Conservation (phyloP, 2,888 invertebrate genomes). For the Ophion slaviceki region DNA sequence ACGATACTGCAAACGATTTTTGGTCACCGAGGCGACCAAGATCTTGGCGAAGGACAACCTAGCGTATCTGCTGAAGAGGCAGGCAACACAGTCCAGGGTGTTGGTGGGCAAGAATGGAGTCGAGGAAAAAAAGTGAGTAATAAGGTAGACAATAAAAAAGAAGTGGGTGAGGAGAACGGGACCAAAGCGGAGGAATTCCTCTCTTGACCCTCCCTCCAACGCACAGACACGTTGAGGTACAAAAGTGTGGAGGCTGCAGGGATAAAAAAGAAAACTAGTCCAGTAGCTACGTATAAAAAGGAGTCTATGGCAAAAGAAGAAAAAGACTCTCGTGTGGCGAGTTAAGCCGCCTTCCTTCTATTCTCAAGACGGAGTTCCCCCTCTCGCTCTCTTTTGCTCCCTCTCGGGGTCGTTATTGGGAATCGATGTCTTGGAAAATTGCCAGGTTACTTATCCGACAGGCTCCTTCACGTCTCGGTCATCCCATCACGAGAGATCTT, state of each 20-base stretch:
- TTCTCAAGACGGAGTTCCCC: slow-evolving; percentile 34
- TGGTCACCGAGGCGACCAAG: slow-evolving; percentile 2
- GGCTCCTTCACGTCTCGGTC: slow-evolving; percentile 21
- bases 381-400: slow-evolving; percentile 35
- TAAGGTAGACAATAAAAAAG: slow-evolving; percentile 12
- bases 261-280: not conserved
- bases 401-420: slow-evolving; percentile 60
- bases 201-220: slow-evolving; percentile 19
- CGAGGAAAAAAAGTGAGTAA: slow-evolving; percentile 22
- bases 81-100: slow-evolving; percentile 8
- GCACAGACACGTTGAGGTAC: not conserved
- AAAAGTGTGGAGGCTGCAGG: not conserved
- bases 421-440: slow-evolving; percentile 77
- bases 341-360: slow-evolving; percentile 73
- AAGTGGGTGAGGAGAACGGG: slow-evolving; percentile 12
- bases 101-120: not conserved
- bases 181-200: slow-evolving; percentile 27
- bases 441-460: slow-evolving; percentile 69
- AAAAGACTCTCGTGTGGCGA: slow-evolving; percentile 58
- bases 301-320: slow-evolving; percentile 31
- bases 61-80: slow-evolving; percentile 18
- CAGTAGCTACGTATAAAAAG: slow-evolving; percentile 45
- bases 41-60: not conserved
- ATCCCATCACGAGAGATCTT: slow-evolving; percentile 22
- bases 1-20: slow-evolving; percentile 40